These are phyloP conservation scores for Napeogenes inachia DNA, from an alignment of 2,888 invertebrate genomes.

Conservation along the genomic window DNA sequence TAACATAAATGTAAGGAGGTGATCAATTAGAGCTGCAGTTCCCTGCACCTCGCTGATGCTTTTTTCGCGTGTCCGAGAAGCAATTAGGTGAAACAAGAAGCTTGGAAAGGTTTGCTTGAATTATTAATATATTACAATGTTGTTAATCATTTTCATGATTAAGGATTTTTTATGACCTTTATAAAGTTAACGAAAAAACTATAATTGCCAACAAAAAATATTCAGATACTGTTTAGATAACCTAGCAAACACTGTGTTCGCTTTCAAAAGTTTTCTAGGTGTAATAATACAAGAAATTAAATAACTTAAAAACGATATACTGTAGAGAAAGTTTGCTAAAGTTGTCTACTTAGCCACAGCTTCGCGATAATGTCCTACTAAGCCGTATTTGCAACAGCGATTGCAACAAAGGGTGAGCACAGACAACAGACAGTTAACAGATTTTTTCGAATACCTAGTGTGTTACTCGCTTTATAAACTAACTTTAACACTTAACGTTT, in stretches of 20 bases:
- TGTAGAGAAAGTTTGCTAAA: not conserved
- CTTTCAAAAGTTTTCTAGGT: not conserved
- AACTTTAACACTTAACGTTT: too few relatives aligned
- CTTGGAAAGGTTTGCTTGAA: not conserved
- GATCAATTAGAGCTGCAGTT: conserved; percentile 46
- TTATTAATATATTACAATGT: not conserved
- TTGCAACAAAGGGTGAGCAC: not conserved
- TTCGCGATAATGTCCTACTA: not conserved
- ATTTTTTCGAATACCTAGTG: not conserved
- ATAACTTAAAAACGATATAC: not conserved
- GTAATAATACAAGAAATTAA: not conserved
- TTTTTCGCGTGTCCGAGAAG: conserved; percentile 46
- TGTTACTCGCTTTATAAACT: too few relatives aligned
- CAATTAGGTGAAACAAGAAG: conserved; percentile 13
- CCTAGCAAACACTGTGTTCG: too few relatives aligned
- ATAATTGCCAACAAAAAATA: too few relatives aligned
- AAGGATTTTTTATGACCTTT: too few relatives aligned
- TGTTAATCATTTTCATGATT: not conserved
- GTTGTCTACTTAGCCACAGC: not conserved
- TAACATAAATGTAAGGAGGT: conserved; percentile 20
- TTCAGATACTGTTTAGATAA: too few relatives aligned
- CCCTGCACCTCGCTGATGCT: conserved; percentile 49
- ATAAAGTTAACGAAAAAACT: too few relatives aligned
- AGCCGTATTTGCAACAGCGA: conserved; percentile 3
- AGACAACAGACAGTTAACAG: not conserved